Evolutionary conservation across 2,797 vertebrate species (phyloP).

Genomic region (Danio tinwini): DNA sequence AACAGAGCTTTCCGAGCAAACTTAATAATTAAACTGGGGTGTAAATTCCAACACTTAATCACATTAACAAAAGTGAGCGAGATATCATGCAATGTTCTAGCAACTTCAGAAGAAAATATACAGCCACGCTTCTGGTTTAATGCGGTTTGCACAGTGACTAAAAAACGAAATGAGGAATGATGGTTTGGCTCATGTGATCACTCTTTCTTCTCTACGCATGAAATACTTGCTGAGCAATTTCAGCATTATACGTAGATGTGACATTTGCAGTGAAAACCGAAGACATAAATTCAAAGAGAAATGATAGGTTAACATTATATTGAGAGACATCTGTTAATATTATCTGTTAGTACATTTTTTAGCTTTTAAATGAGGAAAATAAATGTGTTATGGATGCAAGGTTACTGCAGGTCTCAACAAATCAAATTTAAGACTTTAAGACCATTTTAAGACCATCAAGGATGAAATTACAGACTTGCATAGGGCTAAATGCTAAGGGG

Average conservation of each 20-base stretch:
- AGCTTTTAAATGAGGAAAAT: too few species aligned
- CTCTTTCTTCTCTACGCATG: neutral
- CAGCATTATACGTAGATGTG: too few species aligned
- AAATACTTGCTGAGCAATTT: neutral
- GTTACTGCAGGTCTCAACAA: too few species aligned
- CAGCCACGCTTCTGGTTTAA: neutral
- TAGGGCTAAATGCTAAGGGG: too few species aligned
- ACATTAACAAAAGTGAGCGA: neutral
- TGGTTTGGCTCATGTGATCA: neutral
- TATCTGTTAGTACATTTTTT: too few species aligned
- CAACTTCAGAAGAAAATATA: neutral
- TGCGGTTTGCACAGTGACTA: neutral
- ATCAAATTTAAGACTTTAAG: too few species aligned
- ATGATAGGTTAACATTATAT: too few species aligned
- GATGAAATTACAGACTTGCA: too few species aligned
- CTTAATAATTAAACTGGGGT: slow-evolving; percentile 55
- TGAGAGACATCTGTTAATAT: too few species aligned
- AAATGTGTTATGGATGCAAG: neutral
- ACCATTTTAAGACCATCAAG: too few species aligned
- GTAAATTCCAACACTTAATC: neutral
- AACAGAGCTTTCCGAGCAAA: neutral
- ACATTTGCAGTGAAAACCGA: too few species aligned
- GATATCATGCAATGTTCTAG: neutral
- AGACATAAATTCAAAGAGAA: too few species aligned
- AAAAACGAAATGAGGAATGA: neutral